Conservation (phyloP, 1,140 invertebrate species). For the Lepidostoma basale region DNA sequence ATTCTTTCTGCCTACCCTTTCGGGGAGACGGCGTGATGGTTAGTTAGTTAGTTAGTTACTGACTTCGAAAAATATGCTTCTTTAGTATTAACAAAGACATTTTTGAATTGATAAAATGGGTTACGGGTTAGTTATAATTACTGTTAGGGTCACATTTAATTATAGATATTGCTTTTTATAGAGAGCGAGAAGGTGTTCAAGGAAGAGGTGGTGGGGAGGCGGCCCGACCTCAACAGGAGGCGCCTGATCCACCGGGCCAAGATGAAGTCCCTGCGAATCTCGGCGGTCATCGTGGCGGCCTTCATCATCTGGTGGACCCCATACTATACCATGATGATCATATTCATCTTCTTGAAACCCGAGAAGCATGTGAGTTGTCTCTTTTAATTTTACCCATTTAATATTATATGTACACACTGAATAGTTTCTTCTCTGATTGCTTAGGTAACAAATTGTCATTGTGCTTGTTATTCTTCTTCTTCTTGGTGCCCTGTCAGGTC, state of each 20-base stretch:
- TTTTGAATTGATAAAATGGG: too few species aligned
- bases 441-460: too few species aligned
- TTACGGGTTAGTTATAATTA: too few species aligned
- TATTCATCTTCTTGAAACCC: slow-evolving; percentile 78
- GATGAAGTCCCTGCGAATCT: slow-evolving; percentile 81
- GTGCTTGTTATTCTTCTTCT: too few species aligned
- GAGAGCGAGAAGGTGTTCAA: slow-evolving; percentile 71
- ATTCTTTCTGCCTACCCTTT: too few species aligned
- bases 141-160: too few species aligned
- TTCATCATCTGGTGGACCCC: slow-evolving; percentile 95
- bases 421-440: too few species aligned
- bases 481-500: too few species aligned
- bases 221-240: slow-evolving; percentile 65
- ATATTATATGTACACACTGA: neutral
- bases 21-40: too few species aligned
- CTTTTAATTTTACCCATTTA: neutral
- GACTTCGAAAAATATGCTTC: too few species aligned
- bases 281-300: slow-evolving; percentile 81
- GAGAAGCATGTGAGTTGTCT: slow-evolving; percentile 67
- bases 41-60: too few species aligned
- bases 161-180: slow-evolving; percentile 49
- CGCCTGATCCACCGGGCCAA: slow-evolving; percentile 78
- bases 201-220: slow-evolving; percentile 53
- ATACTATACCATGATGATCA: slow-evolving; percentile 88
- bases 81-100: too few species aligned